A percentile compares a stretch with the other conserved stretches of the same genome.
Conservation (phyloP, 2,888 invertebrate genomes). For the Leucozona laternaria region DNA sequence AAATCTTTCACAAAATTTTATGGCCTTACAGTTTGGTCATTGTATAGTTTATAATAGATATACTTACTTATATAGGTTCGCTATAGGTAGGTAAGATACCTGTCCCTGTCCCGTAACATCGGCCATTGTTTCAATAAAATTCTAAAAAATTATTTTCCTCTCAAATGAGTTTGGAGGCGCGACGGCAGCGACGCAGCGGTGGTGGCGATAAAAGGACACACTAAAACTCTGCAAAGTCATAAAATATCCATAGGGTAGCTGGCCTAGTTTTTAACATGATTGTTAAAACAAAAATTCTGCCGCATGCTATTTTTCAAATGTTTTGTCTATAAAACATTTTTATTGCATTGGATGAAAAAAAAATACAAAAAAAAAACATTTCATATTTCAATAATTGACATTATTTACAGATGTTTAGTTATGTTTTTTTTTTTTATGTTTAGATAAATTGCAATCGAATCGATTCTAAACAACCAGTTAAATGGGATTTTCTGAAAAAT, state of each 20-base stretch:
- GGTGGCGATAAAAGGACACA: not conserved
- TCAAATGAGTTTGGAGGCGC: not conserved
- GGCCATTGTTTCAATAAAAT: constrained; percentile 30
- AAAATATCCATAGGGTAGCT: constrained; percentile 4
- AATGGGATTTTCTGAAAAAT: not conserved
- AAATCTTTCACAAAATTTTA: constrained; percentile 3
- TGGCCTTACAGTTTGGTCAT: not conserved
- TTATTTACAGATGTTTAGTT: constrained; percentile 14
- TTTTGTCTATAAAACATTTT: constrained; percentile 29
- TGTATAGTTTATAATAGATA: constrained; percentile 6
- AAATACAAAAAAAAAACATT: not conserved
- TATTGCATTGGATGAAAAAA: constrained; percentile 16
- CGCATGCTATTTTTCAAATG: constrained; percentile 28
- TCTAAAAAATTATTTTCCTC: constrained; percentile 15
- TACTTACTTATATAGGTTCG: not conserved
- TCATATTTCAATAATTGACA: constrained; percentile 13
- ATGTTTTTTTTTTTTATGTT: not conserved
- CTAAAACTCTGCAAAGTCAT: constrained; percentile 15
- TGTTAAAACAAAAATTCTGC: constrained; percentile 1
- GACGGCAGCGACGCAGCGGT: not conserved
- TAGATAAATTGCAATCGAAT: not conserved
- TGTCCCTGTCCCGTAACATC: constrained; percentile 1
- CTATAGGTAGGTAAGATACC: too few species aligned
- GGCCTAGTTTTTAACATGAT: constrained; percentile 22
- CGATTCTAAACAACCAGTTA: constrained; percentile 6